These are phyloP conservation scores for Andrena flavipes DNA, from an alignment of 2,888 invertebrate species.

Conservation along the genomic window DNA sequence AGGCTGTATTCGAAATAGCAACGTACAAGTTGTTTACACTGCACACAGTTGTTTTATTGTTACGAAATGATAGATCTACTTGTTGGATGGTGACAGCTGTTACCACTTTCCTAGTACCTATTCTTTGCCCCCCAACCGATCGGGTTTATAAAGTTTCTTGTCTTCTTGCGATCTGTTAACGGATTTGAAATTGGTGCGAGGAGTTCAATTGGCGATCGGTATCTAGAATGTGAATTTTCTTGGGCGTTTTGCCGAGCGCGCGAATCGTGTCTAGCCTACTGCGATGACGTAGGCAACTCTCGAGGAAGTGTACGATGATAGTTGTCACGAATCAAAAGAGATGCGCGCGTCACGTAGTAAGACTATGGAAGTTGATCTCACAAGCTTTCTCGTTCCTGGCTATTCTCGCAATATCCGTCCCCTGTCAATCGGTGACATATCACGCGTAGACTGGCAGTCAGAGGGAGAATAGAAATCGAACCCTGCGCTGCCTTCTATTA, in stretches of 20 bases:
- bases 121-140: not conserved
- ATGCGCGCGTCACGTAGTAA: not conserved
- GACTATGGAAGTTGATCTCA: not conserved
- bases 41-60: not conserved
- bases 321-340: not conserved
- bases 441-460: constrained; percentile 9
- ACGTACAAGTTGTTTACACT: not conserved
- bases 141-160: too few species aligned
- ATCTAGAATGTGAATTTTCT: not conserved
- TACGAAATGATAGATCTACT: not conserved
- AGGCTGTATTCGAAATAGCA: not conserved
- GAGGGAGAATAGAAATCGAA: not conserved
- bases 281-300: not conserved
- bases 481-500: not conserved
- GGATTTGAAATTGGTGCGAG: not conserved
- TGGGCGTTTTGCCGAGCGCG: not conserved
- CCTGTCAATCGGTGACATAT: constrained; percentile 49
- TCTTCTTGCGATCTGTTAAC: not conserved
- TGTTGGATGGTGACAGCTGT: not conserved
- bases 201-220: not conserved
- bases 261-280: not conserved
- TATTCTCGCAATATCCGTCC: constrained; percentile 46
- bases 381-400: constrained; percentile 10
- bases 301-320: not conserved
- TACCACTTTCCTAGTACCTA: not conserved